Conservation (phyloP, 2,888 invertebrate genomes). For the Seira ritae region DNA sequence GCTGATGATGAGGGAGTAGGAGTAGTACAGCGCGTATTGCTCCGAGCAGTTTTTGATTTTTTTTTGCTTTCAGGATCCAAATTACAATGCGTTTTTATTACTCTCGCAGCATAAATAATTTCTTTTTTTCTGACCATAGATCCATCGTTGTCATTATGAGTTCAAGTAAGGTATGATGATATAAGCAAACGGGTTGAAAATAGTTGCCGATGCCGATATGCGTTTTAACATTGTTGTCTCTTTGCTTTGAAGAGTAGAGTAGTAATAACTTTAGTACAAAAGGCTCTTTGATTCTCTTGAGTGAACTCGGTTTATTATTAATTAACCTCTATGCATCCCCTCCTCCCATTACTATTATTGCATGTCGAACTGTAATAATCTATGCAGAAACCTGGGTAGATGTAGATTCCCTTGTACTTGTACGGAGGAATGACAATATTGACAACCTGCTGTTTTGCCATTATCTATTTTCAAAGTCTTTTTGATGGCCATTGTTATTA, state of each 20-base stretch:
- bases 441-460: conserved; percentile 72
- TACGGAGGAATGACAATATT: conserved; percentile 61
- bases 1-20: conserved; percentile 30
- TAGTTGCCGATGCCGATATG: too few relatives aligned
- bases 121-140: not conserved
- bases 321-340: conserved; percentile 67
- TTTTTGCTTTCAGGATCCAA: not conserved
- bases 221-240: too few relatives aligned
- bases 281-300: conserved; percentile 42
- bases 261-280: too few relatives aligned
- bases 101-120: conserved; percentile 35
- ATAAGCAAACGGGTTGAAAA: too few relatives aligned
- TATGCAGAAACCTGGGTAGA: not conserved
- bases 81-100: conserved; percentile 49
- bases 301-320: conserved; percentile 69
- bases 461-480: conserved; percentile 10
- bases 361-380: not conserved
- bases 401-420: not conserved
- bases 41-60: not conserved
- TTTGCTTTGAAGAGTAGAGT: too few relatives aligned
- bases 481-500: not conserved
- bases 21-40: not conserved
- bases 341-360: conserved; percentile 42
- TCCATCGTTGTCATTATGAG: too few relatives aligned
- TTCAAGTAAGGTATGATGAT: too few relatives aligned